Evolutionary conservation across 2,113 vertebrate genomes (phyloP).

Genomic region (Urocolius indicus): DNA sequence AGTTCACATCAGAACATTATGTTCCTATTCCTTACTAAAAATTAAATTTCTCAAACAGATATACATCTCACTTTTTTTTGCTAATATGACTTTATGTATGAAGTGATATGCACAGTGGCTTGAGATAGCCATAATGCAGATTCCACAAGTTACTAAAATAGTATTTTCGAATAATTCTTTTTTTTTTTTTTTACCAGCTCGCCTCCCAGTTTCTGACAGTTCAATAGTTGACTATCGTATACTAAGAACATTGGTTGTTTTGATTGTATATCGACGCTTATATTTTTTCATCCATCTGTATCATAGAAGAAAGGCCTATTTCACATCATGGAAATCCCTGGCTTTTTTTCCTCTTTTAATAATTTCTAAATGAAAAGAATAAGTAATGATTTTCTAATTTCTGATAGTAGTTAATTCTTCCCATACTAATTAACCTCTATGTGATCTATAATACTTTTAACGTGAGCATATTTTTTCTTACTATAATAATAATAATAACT

Average conservation of each 20-base stretch:
- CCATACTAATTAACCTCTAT: background rate
- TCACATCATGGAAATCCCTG: background rate
- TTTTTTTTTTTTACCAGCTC: background rate
- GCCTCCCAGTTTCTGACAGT: background rate
- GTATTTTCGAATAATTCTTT: background rate
- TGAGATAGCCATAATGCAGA: background rate
- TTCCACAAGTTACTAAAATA: background rate
- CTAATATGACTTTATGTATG: background rate
- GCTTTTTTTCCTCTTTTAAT: background rate
- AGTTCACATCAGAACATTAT: background rate
- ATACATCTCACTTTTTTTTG: background rate
- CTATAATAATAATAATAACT: background rate
- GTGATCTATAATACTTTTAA: background rate
- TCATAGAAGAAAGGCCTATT: background rate
- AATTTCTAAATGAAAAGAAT: background rate
- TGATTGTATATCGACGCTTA: background rate
- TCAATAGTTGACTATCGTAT: background rate
- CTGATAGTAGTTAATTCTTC: background rate
- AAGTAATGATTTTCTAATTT: background rate
- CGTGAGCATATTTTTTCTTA: conserved; percentile 7
- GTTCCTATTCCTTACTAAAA: background rate
- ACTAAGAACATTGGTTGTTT: background rate
- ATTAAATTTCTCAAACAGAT: conserved; percentile 12
- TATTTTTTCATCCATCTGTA: background rate
- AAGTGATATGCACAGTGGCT: background rate